A percentile compares a stretch with the other conserved stretches of the same genome.
phyloP scores from a whole-genome alignment of 2,888 invertebrate genomes.

The Geophilus truncorum region DNA sequence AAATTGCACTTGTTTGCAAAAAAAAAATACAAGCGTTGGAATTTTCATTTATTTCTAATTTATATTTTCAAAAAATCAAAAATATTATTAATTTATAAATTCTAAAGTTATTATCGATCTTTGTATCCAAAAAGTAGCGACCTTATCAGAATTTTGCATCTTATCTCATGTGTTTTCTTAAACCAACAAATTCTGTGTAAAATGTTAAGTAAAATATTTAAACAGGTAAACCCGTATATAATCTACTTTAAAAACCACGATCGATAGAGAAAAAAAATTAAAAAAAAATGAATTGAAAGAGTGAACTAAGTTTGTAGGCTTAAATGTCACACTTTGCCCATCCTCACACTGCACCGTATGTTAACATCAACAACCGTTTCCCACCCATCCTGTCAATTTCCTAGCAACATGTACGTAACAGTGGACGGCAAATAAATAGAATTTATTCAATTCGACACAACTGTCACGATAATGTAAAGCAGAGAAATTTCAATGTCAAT shows the following conservation, averaged over 20 bases:
- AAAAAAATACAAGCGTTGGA: no score
- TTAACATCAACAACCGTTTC: conserved; percentile 11
- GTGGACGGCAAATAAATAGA: not conserved
- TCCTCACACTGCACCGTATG: not conserved
- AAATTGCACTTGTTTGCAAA: no score
- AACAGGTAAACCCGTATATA: no score
- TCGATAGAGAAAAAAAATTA: not conserved
- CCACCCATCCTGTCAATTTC: conserved; percentile 4
- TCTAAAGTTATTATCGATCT: no score
- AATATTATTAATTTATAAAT: no score
- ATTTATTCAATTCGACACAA: not conserved
- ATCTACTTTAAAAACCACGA: no score
- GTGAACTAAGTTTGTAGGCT: not conserved
- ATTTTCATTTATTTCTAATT: no score
- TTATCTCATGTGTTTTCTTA: no score
- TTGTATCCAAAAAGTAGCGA: no score
- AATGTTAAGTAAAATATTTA: no score
- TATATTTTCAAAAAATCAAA: no score
- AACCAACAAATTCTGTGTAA: not conserved
- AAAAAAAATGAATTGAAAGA: not conserved
- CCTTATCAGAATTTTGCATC: no score
- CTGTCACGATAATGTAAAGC: not conserved
- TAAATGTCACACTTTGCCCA: conserved; percentile 16
- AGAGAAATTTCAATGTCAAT: conserved; percentile 11
- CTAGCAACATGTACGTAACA: not conserved